Base-by-base conservation (phyloP, 2,113 vertebrate genomes). In the Dicentrarchus labrax region DNA sequence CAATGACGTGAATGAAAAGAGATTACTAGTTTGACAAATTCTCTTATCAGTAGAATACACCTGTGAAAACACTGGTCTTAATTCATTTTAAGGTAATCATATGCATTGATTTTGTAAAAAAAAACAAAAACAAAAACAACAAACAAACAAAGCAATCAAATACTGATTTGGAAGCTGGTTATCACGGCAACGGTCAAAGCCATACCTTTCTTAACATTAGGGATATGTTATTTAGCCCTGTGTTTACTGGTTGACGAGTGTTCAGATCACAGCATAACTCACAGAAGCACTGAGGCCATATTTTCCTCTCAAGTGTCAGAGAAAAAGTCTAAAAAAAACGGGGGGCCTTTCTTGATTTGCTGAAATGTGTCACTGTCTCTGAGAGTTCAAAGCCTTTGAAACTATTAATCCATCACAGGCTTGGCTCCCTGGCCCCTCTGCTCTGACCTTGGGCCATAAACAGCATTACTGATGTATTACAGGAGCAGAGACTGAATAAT, bases 381-480 rank as follows among this genome's bases (percentile, higher is more conserved):
- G 56, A 78, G 76, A 76, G 87, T 91, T 88, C 73, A 77, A 86
- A 91, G 82, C 83, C 84, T 64, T 77, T 66, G 65, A 86, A 91
- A 91, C 88, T 86, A 88, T 87, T 85, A 90, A 94, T 93, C 92
- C 89, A 93, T 92, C 93, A 93, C 83, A 50, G 51, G 67, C 73
- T 90, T 77, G 72, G 87, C 88, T 88, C 80, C 71, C 19, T 72
- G 30, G 78, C 78, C 81, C 84, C 83, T 67, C 72, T 67, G 83
- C 84, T 76, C 67, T 88, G 92, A 94, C 94, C 92, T 94, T 94
- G 92, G 88, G 91, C 88, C 87, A 88, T 88, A 92, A 93, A 91
- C 92, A 91, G 87, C 85, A 85, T 89, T 77, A 76, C 83, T 88
- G 90, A 94, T 93, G 91, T 90, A 93, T 92, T 90, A 91, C 83